phyloP scores from a whole-genome alignment of 2,797 vertebrate genomes.

The Acipenser oxyrinchus region DNA sequence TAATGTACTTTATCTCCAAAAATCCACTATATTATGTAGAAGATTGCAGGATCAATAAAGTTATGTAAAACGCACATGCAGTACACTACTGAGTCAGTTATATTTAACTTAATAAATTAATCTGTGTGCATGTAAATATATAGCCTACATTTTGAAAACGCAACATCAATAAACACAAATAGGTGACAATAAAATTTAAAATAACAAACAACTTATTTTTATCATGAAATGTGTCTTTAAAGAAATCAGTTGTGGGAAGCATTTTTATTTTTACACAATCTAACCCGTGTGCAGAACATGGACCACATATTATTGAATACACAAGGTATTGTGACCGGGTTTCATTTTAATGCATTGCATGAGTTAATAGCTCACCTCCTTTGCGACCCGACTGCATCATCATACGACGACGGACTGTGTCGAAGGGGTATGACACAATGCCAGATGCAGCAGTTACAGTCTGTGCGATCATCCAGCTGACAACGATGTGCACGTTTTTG shows the following conservation, averaged over 20 bases:
- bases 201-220: no score
- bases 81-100: no score
- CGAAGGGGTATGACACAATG: constrained; percentile 90
- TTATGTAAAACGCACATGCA: no score
- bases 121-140: not conserved
- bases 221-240: not conserved
- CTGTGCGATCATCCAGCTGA: constrained; percentile 99
- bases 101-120: not conserved
- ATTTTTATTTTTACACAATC: not conserved
- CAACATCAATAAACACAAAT: not conserved
- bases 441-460: constrained; percentile 85
- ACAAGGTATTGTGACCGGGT: no score
- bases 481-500: constrained; percentile 90
- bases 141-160: not conserved
- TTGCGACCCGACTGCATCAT: constrained; percentile 99
- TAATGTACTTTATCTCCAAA: no score
- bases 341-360: no score
- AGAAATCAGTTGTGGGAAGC: not conserved
- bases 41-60: no score
- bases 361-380: constrained; percentile 69
- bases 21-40: no score
- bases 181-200: no score
- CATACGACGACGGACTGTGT: constrained; percentile 97
- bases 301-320: no score
- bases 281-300: not conserved